Evolutionary conservation across 2,797 vertebrate species (phyloP), one percentile per base, ranked within the genome.

Genomic region (Chelidonichthys spinosus): DNA sequence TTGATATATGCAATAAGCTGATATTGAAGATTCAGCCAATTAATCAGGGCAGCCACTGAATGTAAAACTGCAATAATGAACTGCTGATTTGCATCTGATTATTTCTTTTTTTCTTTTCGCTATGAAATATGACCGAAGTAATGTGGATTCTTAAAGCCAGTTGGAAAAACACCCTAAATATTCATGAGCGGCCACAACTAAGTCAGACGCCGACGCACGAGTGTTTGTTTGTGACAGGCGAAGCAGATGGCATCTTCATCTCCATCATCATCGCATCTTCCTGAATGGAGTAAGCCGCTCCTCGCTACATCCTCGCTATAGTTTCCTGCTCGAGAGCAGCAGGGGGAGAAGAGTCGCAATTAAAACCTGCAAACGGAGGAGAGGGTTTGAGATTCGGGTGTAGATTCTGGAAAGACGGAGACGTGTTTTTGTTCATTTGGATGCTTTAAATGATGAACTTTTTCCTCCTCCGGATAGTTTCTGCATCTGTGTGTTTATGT

Each of bases 231-330:
- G 6, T 8, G 37, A 35, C 25, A 8, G 54, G 43, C 58, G 76
- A 79, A 69, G 77, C 84, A 90, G 86, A 87, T 86, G 88, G 83
- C 49, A 10, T 72, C 84, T 72, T 74, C 25, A 25, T 25, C 25
- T 1, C 25, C 74, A 83, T 83, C 70, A 72, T 85, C 78, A 77
- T 79, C 83, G 79, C 65, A 55, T 74, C 63, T 84, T 81, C 76
- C 76, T 87, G 63, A 25, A 25, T 78, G 67, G 25, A 25, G 25
- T 2, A 2, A 42, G 67, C 11, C 4, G 43, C 46, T 69, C 47
- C n/a, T 64, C 5, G 56, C 35, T 63, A 2, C 36, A 75, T 72
- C 74, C 77, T 66, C 60, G 32, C 35, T 0, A 44, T 50, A 43
- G 67, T 84, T 67, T 80, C 50, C 59, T 56, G 37, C 42, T 59